Conservation (phyloP, 2,797 vertebrate species). For the Heteromormyrus szaboi region DNA sequence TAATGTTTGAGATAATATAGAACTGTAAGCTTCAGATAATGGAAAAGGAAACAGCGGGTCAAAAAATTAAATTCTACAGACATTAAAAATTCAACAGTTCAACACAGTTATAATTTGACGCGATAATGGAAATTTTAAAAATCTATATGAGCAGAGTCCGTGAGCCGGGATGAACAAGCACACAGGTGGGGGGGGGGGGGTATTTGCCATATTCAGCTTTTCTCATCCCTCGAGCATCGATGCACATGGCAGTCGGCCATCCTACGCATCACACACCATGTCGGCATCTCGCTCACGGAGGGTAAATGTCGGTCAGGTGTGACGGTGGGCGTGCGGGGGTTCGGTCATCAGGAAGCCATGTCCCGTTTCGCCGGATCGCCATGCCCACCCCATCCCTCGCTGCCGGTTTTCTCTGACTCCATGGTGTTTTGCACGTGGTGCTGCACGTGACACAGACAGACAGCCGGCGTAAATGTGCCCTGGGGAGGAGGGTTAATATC, state of each 20-base stretch:
- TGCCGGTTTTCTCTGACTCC: background rate
- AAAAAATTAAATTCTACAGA: constrained; percentile 51
- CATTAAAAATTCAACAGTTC: constrained; percentile 66
- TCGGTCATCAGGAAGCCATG: background rate
- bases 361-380: background rate
- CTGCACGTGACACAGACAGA: background rate
- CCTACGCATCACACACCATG: too few relatives aligned
- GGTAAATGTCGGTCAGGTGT: background rate
- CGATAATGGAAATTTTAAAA: background rate
- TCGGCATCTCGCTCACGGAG: background rate
- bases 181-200: background rate
- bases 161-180: background rate
- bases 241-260: background rate
- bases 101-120: constrained; percentile 53
- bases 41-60: constrained; percentile 31
- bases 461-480: background rate
- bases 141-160: background rate
- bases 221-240: background rate
- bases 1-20: constrained; percentile 2
- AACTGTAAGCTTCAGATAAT: constrained; percentile 37
- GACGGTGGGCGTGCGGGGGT: background rate
- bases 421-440: background rate
- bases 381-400: background rate
- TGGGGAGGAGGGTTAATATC: background rate
- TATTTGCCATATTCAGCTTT: background rate